phyloP scores from a whole-genome alignment of 2,888 invertebrate species.

The Nycteola revayana region DNA sequence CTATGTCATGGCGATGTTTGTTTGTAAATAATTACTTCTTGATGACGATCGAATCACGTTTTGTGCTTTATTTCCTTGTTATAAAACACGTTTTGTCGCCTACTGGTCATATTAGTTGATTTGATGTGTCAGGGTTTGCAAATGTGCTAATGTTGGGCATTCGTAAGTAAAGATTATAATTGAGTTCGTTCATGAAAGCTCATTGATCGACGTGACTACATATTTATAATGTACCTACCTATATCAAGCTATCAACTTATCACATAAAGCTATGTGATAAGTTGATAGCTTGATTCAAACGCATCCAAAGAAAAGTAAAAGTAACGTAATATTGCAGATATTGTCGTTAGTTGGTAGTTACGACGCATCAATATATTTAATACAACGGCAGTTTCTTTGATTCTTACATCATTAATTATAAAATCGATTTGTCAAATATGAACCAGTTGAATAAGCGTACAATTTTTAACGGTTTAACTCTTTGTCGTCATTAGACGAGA shows the following conservation, averaged over 20 bases:
- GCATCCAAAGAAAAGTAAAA: constrained; percentile 72
- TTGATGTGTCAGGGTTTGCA: too few species aligned
- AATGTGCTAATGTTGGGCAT: too few species aligned
- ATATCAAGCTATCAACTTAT: too few species aligned
- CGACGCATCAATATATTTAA: too few species aligned
- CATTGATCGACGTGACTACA: too few species aligned
- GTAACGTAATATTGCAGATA: constrained; percentile 50
- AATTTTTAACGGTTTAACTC: constrained; percentile 63
- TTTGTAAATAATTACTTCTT: constrained; percentile 65
- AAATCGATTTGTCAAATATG: too few species aligned
- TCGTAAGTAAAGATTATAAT: too few species aligned
- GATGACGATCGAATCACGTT: constrained; percentile 47
- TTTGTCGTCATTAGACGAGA: constrained; percentile 45
- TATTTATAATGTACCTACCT: too few species aligned
- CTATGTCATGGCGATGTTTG: constrained; percentile 72
- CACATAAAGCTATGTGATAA: constrained; percentile 18
- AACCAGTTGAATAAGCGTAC: neutral
- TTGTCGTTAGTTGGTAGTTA: too few species aligned
- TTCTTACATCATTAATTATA: constrained; percentile 40
- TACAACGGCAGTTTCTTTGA: too few species aligned
- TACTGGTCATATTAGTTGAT: too few species aligned
- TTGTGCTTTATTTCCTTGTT: constrained; percentile 37
- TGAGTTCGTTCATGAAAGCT: too few species aligned
- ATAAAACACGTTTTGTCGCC: constrained; percentile 39
- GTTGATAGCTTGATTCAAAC: constrained; percentile 36